Evolutionary conservation across 2,888 invertebrate genomes (phyloP).

Genomic region (Crematogaster levior): DNA sequence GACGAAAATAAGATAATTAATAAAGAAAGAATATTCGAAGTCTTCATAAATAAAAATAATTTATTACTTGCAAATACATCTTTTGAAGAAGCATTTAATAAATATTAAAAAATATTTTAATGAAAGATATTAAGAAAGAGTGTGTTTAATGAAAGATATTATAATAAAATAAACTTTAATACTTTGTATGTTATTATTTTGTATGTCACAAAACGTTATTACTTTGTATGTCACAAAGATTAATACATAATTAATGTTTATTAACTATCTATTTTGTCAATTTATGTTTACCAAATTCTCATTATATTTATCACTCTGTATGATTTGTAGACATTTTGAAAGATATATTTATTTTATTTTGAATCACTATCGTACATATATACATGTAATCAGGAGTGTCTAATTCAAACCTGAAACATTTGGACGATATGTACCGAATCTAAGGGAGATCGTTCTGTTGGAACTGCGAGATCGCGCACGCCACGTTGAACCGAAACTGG

Average conservation of each 20-base stretch:
- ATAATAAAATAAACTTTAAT: too few species aligned
- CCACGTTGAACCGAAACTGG: constrained; percentile 79
- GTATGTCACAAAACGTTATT: too few species aligned
- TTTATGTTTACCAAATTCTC: not conserved
- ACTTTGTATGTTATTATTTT: too few species aligned
- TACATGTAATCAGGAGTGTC: constrained; percentile 52
- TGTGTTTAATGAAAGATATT: too few species aligned
- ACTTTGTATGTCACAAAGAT: too few species aligned
- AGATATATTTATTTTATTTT: constrained; percentile 61
- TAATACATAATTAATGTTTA: not conserved
- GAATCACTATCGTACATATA: constrained; percentile 36
- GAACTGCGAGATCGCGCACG: constrained; percentile 65
- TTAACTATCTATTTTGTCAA: not conserved
- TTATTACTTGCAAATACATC: not conserved
- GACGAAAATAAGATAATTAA: not conserved
- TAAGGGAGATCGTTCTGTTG: constrained; percentile 73
- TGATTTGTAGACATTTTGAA: constrained; percentile 34
- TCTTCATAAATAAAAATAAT: not conserved
- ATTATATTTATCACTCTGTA: not conserved
- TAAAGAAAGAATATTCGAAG: not conserved
- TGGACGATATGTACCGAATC: constrained; percentile 56
- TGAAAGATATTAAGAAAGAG: not conserved
- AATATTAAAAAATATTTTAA: not conserved
- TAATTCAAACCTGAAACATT: constrained; percentile 61
- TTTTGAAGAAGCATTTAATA: not conserved